phyloP scores from a whole-genome alignment of 2,113 vertebrate genomes.

The Campylomormyrus tamandua region DNA sequence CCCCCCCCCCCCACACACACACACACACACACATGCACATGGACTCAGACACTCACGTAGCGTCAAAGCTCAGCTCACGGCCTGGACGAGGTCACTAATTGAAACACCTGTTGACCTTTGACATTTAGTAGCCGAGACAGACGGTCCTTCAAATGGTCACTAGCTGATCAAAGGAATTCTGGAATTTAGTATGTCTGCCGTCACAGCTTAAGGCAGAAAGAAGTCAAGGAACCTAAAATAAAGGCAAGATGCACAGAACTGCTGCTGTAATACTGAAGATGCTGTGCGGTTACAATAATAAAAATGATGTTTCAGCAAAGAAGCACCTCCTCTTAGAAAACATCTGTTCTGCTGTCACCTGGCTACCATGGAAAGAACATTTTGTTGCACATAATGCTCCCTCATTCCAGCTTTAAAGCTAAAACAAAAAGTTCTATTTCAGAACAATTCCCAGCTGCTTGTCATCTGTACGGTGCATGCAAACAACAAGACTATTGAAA shows the following conservation, averaged over 20 bases:
- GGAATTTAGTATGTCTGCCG: neutral
- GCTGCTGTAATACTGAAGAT: neutral
- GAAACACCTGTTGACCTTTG: neutral
- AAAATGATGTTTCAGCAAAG: neutral
- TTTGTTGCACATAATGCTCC: neutral
- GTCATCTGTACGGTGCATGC: neutral
- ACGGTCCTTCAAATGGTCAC: neutral
- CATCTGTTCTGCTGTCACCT: slow-evolving; percentile 25
- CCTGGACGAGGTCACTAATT: neutral
- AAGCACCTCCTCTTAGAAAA: slow-evolving; percentile 8
- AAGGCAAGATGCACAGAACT: too few species aligned
- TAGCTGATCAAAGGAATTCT: neutral
- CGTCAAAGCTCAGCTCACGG: neutral
- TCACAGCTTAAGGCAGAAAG: neutral
- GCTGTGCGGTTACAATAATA: neutral
- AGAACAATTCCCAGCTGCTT: neutral
- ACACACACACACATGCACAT: neutral
- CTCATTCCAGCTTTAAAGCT: neutral
- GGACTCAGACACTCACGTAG: neutral
- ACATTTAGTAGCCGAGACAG: neutral
- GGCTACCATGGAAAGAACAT: slow-evolving; percentile 20
- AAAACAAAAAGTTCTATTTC: neutral
- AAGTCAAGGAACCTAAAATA: neutral
- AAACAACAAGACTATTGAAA: neutral
- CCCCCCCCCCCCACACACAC: neutral